Conservation (phyloP, 2,797 vertebrate species). For the Tolypeutes matacus region DNA sequence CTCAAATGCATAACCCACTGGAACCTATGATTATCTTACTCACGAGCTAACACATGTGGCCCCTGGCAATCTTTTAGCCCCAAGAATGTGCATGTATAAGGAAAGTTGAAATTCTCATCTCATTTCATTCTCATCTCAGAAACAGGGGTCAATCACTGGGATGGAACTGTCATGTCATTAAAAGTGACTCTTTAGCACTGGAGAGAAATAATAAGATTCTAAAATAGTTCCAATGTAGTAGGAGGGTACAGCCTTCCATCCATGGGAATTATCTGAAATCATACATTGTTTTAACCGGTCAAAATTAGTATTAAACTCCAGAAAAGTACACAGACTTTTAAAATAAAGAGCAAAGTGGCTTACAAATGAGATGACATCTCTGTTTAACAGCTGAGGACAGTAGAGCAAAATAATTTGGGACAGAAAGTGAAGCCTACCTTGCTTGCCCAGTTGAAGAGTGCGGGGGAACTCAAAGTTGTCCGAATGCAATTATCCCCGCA, state of each 20-base stretch:
- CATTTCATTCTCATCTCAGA: slow-evolving; percentile 58
- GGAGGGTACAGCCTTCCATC: background rate
- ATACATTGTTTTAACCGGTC: slow-evolving; percentile 54
- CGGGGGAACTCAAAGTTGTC: slow-evolving; percentile 48
- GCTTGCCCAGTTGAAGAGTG: slow-evolving; percentile 17
- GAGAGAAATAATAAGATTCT: slow-evolving; percentile 43
- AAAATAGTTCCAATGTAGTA: background rate
- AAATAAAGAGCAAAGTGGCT: slow-evolving; percentile 54
- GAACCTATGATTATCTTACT: slow-evolving; percentile 1
- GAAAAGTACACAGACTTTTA: slow-evolving; percentile 39
- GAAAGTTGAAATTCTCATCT: background rate
- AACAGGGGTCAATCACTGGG: background rate
- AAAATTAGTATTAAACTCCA: slow-evolving; percentile 57
- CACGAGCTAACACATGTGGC: background rate
- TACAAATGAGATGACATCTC: slow-evolving; percentile 54
- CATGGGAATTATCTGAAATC: slow-evolving; percentile 35
- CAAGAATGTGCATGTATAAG: background rate
- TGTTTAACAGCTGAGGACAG: slow-evolving; percentile 56
- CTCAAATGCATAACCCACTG: background rate
- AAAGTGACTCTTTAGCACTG: slow-evolving; percentile 5
- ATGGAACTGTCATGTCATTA: background rate
- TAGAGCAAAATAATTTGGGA: slow-evolving; percentile 67
- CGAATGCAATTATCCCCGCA: slow-evolving; percentile 68
- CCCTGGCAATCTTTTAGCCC: slow-evolving; percentile 31
- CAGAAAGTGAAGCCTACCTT: slow-evolving; percentile 52